A percentile compares a stretch with the other conserved stretches of the same genome.
phyloP scores from a whole-genome alignment of 30 jellyfish, hydroid and myxozoan genomes.

The Turritopsis dohrnii region DNA sequence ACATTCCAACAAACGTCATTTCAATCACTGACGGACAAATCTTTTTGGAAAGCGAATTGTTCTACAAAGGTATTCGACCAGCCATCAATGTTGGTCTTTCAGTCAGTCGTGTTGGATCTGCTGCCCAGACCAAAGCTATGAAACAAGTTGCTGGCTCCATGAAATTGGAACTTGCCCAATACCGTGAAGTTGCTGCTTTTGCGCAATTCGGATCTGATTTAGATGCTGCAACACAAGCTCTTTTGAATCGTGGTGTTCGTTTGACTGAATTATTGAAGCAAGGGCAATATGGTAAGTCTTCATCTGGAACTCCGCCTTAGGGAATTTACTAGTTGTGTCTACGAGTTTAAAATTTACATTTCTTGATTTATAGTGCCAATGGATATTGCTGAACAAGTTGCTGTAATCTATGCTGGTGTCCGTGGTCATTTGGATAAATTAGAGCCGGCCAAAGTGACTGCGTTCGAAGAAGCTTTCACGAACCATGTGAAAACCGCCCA shows the following conservation, averaged over 20 bases:
- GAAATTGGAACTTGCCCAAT: conserved; percentile 99
- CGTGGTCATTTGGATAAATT: conserved; percentile 90
- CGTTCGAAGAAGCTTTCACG: conserved; percentile 78
- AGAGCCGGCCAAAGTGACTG: conserved; percentile 89
- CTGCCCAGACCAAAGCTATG: conserved; percentile 99
- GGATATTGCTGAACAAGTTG: conserved; percentile 99
- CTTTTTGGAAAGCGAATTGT: conserved; percentile 98
- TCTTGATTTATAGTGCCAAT: conserved; percentile 81
- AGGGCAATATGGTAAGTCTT: conserved; percentile 94
- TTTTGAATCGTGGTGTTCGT: conserved; percentile 98
- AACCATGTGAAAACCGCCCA: conserved; percentile 77
- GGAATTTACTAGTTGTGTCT: background rate
- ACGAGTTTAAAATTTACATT: background rate
- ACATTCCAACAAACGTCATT: conserved; percentile 98
- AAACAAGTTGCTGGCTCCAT: conserved; percentile 99
- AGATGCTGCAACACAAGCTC: conserved; percentile 99
- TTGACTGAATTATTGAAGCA: conserved; percentile 93
- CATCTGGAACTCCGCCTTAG: background rate
- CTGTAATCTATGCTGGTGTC: conserved; percentile 96
- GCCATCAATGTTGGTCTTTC: conserved; percentile 99
- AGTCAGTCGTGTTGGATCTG: conserved; percentile 99
- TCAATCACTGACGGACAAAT: conserved; percentile 99
- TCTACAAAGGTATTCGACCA: conserved; percentile 99
- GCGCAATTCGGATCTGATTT: conserved; percentile 99
- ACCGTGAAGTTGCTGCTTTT: conserved; percentile 99